Evolutionary conservation across 2,888 invertebrate species (phyloP).

Genomic region (Rotaria macrura): DNA sequence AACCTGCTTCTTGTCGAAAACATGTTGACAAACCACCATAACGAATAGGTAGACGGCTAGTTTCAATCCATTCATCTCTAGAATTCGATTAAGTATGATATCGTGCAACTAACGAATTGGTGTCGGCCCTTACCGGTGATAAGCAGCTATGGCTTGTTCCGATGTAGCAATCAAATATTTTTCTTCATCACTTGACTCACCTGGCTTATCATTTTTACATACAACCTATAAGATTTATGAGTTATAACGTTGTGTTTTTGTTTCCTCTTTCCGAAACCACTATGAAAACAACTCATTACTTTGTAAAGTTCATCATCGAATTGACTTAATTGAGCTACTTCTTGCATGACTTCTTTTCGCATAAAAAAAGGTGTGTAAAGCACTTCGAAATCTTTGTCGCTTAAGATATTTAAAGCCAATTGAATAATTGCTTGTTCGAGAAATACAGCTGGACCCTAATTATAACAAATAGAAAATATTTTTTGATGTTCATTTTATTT

Average conservation of each 20-base stretch:
- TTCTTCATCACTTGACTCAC: conserved; percentile 71
- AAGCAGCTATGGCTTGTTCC: conserved; percentile 96
- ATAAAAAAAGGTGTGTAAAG: conserved; percentile 96
- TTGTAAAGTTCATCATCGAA: conserved; percentile 99
- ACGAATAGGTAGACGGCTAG: conserved; percentile 71
- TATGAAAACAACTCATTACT: conserved; percentile 50
- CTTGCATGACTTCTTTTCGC: conserved; percentile 98
- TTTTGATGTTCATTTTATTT: no score
- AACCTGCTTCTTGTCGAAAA: conserved; percentile 94
- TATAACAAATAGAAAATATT: background rate
- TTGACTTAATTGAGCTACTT: conserved; percentile 94
- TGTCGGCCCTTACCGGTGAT: conserved; percentile 60
- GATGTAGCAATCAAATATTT: conserved; percentile 98
- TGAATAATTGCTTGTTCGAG: conserved; percentile 88
- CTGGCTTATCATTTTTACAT: conserved; percentile 50
- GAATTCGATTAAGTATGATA: background rate
- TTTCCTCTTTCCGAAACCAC: no score
- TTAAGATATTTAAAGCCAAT: conserved; percentile 67
- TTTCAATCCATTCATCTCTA: conserved; percentile 80
- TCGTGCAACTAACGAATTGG: background rate
- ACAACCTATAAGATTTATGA: no score
- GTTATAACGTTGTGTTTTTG: background rate
- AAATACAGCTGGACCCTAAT: conserved; percentile 74
- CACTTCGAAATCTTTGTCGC: conserved; percentile 68
- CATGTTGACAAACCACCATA: conserved; percentile 94